Percentiles rank a stretch among this genome's conserved stretches.
These are phyloP conservation scores for Prochilodus magdalenae DNA, from an alignment of 2,113 vertebrate species.

Conservation along the genomic window DNA sequence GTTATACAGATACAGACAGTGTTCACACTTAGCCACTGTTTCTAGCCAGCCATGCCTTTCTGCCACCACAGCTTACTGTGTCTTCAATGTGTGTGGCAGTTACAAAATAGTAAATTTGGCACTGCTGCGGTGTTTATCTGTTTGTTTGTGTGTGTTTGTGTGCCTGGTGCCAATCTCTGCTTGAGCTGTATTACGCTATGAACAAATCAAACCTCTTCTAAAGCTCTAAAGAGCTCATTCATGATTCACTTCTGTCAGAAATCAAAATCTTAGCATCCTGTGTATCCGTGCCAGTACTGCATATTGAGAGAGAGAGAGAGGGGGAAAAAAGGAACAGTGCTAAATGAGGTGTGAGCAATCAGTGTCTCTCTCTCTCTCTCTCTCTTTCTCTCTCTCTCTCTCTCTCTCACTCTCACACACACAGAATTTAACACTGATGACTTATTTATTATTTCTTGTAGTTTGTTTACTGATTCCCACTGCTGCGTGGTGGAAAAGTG, in stretches of 20 bases:
- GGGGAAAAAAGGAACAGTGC: conserved; percentile 44
- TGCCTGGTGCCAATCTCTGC: neutral
- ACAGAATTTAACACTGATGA: conserved; percentile 57
- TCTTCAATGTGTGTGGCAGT: too few relatives aligned
- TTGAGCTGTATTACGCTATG: neutral
- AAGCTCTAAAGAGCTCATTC: neutral
- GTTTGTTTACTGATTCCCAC: conserved; percentile 65
- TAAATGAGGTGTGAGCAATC: conserved; percentile 62
- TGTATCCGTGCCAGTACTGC: neutral
- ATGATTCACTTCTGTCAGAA: neutral
- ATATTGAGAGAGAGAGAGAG: conserved; percentile 34
- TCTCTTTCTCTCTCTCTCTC: conserved; percentile 7
- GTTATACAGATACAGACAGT: too few relatives aligned
- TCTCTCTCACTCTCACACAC: neutral
- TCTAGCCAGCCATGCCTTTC: too few relatives aligned
- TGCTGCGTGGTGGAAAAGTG: conserved; percentile 39
- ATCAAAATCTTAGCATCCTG: conserved; percentile 3
- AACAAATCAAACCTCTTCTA: neutral
- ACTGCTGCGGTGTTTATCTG: neutral
- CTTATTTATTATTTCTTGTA: conserved; percentile 69
- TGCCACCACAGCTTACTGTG: too few relatives aligned
- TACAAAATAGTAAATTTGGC: too few relatives aligned
- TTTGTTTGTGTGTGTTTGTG: neutral
- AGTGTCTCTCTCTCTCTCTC: conserved; percentile 61
- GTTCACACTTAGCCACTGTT: too few relatives aligned